Percentiles rank a stretch among this genome's conserved stretches.
Evolutionary conservation across 2,113 vertebrate genomes (phyloP).

Genomic region (Rhineura floridana): DNA sequence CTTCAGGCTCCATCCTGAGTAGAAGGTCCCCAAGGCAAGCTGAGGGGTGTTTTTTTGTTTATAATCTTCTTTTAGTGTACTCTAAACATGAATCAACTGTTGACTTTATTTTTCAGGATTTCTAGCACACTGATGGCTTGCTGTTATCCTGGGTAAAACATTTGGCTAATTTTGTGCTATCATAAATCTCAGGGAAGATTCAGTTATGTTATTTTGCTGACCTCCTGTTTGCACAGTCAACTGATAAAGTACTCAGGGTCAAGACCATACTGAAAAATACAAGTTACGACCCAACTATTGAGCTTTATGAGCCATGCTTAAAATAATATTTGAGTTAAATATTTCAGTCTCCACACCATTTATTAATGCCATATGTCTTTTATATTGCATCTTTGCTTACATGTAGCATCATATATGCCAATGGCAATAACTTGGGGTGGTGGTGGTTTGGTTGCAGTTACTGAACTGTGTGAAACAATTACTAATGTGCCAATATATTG

Average conservation of each 20-base stretch:
- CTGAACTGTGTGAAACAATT: neutral
- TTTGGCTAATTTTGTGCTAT: constrained; percentile 38
- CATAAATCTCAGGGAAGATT: constrained; percentile 17
- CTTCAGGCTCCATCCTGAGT: neutral
- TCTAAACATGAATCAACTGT: neutral
- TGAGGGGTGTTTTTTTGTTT: neutral
- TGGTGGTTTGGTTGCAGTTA: neutral
- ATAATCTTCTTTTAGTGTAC: neutral
- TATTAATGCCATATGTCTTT: constrained; percentile 52
- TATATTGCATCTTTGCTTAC: constrained; percentile 54
- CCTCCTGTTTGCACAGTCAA: constrained; percentile 30
- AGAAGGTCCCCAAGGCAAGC: neutral
- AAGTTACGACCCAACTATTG: constrained; percentile 42
- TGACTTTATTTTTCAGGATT: neutral
- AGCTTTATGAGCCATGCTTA: constrained; percentile 38
- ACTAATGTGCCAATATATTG: neutral
- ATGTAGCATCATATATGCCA: constrained; percentile 46
- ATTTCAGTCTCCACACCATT: constrained; percentile 46
- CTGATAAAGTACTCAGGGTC: constrained; percentile 36
- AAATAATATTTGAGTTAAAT: constrained; percentile 52
- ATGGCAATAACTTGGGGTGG: no score
- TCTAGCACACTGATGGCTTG: neutral
- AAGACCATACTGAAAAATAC: constrained; percentile 46
- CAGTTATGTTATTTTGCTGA: constrained; percentile 31
- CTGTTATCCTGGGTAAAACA: constrained; percentile 13